Base-by-base conservation (phyloP, 2,113 vertebrate genomes). In the Pteropus alecto region DNA sequence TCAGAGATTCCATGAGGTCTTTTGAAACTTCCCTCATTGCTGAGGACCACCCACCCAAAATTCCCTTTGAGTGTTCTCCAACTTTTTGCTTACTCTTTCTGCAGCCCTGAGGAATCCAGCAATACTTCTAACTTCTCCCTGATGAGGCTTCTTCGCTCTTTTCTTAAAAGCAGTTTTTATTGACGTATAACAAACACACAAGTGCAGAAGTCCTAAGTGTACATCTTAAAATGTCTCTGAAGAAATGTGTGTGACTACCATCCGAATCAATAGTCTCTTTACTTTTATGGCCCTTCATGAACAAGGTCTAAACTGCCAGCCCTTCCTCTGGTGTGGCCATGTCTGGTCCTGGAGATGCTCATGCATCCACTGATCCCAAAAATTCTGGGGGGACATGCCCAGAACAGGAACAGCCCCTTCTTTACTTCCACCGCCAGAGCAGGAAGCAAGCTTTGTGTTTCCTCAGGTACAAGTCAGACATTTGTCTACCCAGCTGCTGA, bases 221-320 rank as follows among this genome's bases (percentile, higher is more conserved):
- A 41, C 33, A 43, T 67, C 26, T 35, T 82, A 46, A 92, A 71
- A 77, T 56, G 35, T 76, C 33, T 92, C 41, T 54, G 58, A 18
- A 15, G 30, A 22, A 61, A 22, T 0, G 0, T 56, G 1, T 70
- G 30, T 48, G n/a, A 68, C 11, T 78, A 43, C 5, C 35, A 28
- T 8, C 16, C 60, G 30, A 51, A 4, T 19, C 67, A 90, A 24
- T 35, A 84, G 7, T 48, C 38, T 35, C 28, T n/a, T 83, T 33
- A 24, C 21, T 38, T 71, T 60, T 65, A 35, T 68, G 30, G 38
- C 13, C 48, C 35, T 30, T 83, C 70, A 78, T 60, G 33, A 41
- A 58, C 65, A 81, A 51, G 65, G 56, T 73, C 33, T 65, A 26
- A 70, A 82, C 41, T 22, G 12, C 58, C 56, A 73, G n/a, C 38